Base-by-base conservation (phyloP, 2,113 vertebrate genomes). In the Alectura lathami region DNA sequence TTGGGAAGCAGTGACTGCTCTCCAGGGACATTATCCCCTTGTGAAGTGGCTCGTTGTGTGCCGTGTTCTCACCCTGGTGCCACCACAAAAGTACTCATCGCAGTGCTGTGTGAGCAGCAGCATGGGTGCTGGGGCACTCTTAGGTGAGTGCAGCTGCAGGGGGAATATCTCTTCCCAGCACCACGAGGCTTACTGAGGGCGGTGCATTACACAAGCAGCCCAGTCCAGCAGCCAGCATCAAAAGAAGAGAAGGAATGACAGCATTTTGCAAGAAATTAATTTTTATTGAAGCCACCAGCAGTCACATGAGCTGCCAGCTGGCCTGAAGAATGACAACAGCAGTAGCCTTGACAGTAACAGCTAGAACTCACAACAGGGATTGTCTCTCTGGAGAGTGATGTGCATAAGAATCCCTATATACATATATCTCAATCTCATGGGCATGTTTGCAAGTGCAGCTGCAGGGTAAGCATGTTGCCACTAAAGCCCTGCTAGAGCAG, bases 251-350 rank as follows among this genome's bases (percentile, higher is more conserved):
- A 91, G 51, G 47, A 88, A 72, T 9, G 15, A 91, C 1, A 5
- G 50, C 38, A 69, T 91, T 94, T 18, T 73, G 59, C 68, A 94
- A 91, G 89, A 95, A 94, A 95, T 84, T 84, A 0, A 30, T 92
- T 82, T 97, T 93, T 94, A 95, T 89, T 91, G 91, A 96, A 88
- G 59, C 69, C 63, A 62, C 68, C 83, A 89, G 34, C 68, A 94
- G 67, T 94, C 90, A 73, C 34, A 62, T 0, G 15, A 89, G 60
- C 89, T 84, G 78, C 83, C 68, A 94, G 76, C 88, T 94, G 86
- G 74, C 64, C 64, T 63, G 85, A 64, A 20, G 51, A 81, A 69
- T 66, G 80, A 88, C 80, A 95, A 63, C 34, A 86, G 87, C 47
- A 45, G 59, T 74, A 43, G 42, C 50, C 60, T 83, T 69, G 38